Conservation (phyloP, 2,113 vertebrate species). For the Corapipo altera region DNA sequence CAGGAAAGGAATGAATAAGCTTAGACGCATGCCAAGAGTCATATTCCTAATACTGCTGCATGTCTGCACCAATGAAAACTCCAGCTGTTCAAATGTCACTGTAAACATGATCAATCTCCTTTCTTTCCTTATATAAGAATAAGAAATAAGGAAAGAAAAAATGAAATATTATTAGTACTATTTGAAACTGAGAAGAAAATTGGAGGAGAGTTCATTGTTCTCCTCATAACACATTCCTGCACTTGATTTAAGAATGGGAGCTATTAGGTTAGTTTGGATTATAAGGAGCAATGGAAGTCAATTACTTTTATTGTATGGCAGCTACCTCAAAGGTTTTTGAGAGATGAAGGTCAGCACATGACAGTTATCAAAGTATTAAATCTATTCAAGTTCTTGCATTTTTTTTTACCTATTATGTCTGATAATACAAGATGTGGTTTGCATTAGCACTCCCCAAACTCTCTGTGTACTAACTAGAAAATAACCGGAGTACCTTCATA, state of each 20-base stretch:
- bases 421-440: neutral
- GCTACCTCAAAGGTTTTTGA: neutral
- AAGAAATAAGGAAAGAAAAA: neutral
- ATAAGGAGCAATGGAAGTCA: neutral
- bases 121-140: neutral
- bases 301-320: neutral
- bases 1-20: neutral
- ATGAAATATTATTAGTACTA: neutral
- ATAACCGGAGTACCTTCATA: neutral
- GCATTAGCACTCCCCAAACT: neutral
- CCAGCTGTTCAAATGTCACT: neutral
- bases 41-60: neutral
- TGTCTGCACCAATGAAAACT: neutral
- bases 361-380: neutral
- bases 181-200: neutral
- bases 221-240: neutral
- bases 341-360: neutral
- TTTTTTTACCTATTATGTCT: neutral
- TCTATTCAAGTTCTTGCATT: neutral
- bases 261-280: neutral
- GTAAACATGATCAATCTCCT: neutral
- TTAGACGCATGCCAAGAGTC: neutral
- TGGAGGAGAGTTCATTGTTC: neutral
- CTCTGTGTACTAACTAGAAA: neutral
- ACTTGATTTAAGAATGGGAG: neutral